These are phyloP conservation scores for Alviniconcha marisindica DNA, from an alignment of 1,140 invertebrate species.

Conservation along the genomic window DNA sequence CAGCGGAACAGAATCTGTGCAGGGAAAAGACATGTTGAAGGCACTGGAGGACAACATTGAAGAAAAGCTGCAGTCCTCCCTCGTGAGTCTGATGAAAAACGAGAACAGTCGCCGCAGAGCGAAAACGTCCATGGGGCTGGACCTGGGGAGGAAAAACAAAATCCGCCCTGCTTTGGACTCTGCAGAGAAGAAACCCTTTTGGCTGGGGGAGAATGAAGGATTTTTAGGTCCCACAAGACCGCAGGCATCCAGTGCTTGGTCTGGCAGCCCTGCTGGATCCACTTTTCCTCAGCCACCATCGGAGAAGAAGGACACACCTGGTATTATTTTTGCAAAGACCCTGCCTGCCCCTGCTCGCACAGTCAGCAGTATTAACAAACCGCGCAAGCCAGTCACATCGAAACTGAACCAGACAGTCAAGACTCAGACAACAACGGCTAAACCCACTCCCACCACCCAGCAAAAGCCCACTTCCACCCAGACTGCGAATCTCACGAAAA, in stretches of 20 bases:
- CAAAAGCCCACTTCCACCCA: background rate
- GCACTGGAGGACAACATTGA: slow-evolving; percentile 12
- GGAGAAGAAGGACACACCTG: too few relatives aligned
- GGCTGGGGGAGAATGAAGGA: too few relatives aligned
- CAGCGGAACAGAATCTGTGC: background rate
- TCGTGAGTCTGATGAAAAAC: background rate
- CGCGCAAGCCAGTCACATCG: background rate
- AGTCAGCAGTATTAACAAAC: background rate
- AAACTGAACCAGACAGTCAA: background rate
- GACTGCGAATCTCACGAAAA: too few relatives aligned
- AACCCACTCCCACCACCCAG: background rate
- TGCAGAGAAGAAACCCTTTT: background rate
- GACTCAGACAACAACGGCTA: background rate
- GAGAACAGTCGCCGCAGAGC: background rate
- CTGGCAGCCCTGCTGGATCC: too few relatives aligned
- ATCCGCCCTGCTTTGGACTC: background rate
- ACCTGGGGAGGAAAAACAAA: background rate
- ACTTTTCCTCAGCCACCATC: too few relatives aligned
- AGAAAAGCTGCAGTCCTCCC: background rate
- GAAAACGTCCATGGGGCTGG: background rate
- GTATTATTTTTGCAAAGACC: too few relatives aligned
- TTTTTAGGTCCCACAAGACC: too few relatives aligned
- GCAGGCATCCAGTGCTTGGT: too few relatives aligned
- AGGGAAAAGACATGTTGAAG: background rate
- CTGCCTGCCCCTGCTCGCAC: background rate